Evolutionary conservation across 2,797 vertebrate species (phyloP).

Genomic region (Gymnodraco acuticeps): DNA sequence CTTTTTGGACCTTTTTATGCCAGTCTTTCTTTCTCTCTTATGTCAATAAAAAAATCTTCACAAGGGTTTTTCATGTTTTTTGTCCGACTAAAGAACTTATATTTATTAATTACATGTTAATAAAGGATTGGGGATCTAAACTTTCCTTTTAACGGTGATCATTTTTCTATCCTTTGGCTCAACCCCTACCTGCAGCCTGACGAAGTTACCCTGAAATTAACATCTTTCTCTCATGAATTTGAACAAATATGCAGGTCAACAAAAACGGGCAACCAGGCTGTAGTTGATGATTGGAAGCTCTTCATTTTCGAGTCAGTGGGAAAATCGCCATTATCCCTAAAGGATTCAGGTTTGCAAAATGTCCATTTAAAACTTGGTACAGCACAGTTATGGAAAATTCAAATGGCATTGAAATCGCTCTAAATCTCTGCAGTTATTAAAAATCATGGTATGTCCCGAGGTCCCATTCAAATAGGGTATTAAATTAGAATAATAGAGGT

Average conservation of each 20-base stretch:
- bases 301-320: neutral
- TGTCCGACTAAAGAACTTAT: neutral
- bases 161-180: neutral
- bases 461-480: conserved; percentile 72
- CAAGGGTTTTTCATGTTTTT: neutral
- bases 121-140: fast-evolving
- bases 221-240: neutral
- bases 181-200: neutral
- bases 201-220: conserved; percentile 22
- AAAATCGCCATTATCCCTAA: conserved; percentile 28
- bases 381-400: conserved; percentile 40
- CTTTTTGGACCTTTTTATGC: too few species aligned
- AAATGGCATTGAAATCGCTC: conserved; percentile 54
- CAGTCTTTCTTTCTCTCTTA: too few species aligned
- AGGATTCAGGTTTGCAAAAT: conserved; percentile 39
- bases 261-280: neutral
- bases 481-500: conserved; percentile 77
- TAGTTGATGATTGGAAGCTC: neutral
- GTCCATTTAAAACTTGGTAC: conserved; percentile 47
- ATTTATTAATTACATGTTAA: neutral
- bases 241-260: neutral
- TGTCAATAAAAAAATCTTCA: too few species aligned
- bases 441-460: conserved; percentile 68
- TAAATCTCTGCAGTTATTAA: conserved; percentile 71
- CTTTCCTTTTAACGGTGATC: conserved; percentile 3